These are phyloP conservation scores for Odobenus rosmarus DNA, from an alignment of 2,113 vertebrate species.

Conservation along the genomic window DNA sequence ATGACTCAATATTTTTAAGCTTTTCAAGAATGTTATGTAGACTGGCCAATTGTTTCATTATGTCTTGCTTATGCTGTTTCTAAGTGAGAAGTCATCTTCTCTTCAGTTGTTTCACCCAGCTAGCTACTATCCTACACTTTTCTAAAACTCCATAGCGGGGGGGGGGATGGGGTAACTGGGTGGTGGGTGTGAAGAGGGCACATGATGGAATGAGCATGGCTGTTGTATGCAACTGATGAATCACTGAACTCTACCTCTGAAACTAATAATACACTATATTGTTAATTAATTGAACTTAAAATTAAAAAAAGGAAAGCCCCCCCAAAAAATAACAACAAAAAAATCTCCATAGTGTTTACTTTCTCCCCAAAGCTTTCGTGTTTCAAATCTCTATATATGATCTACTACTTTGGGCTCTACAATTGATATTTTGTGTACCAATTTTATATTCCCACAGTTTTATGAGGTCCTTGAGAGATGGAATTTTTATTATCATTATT, in stretches of 20 bases:
- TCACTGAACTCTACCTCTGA: too few species aligned
- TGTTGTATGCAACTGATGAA: too few species aligned
- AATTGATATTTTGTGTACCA: not conserved
- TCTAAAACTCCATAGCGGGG: not conserved
- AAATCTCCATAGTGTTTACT: not conserved
- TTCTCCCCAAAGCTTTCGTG: not conserved
- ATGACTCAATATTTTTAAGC: not conserved
- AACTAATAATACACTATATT: too few species aligned
- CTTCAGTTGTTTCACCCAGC: not conserved
- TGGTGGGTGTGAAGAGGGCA: too few species aligned
- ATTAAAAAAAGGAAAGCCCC: too few species aligned
- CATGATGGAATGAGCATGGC: too few species aligned
- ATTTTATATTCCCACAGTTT: not conserved
- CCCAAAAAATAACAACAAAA: too few species aligned
- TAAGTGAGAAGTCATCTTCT: not conserved
- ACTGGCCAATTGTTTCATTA: not conserved
- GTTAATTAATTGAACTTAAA: too few species aligned
- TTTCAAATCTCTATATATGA: not conserved
- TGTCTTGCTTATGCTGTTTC: not conserved
- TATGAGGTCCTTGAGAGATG: not conserved
- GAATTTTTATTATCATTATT: not conserved
- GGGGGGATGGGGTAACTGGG: too few species aligned
- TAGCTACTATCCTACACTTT: not conserved
- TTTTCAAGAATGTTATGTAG: not conserved
- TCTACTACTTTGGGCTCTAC: not conserved